A percentile compares a stretch with the other conserved stretches of the same genome.
phyloP scores from a whole-genome alignment of 1,140 invertebrate genomes.

The Dendroctonus ponderosae region DNA sequence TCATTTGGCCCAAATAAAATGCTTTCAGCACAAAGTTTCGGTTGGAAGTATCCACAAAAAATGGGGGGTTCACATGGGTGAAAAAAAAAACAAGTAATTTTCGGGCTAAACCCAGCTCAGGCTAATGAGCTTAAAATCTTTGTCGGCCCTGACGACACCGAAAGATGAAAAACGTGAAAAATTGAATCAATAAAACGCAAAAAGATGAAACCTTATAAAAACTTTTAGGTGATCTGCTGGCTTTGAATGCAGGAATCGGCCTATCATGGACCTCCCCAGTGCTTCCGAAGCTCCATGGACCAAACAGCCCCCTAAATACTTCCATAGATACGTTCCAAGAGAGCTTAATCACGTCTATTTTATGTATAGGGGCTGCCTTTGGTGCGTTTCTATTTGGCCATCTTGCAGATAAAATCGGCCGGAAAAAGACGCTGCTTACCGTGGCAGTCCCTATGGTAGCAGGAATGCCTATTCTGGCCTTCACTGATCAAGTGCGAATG shows the following conservation, averaged over 20 bases:
- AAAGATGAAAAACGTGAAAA: too few species aligned
- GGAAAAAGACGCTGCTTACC: slow-evolving; percentile 53
- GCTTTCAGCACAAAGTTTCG: too few species aligned
- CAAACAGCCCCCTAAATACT: slow-evolving; percentile 44
- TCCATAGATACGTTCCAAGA: slow-evolving; percentile 54
- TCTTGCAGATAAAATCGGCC: slow-evolving; percentile 50
- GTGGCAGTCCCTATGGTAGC: slow-evolving; percentile 44
- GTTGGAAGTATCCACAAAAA: too few species aligned
- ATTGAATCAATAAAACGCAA: too few species aligned
- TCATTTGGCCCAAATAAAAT: too few species aligned
- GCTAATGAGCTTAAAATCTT: too few species aligned
- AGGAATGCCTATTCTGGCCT: slow-evolving; percentile 23
- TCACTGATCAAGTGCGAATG: slow-evolving; percentile 26
- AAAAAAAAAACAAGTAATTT: too few species aligned
- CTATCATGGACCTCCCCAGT: slow-evolving; percentile 70
- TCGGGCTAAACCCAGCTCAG: too few species aligned
- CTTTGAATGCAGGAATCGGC: slow-evolving; percentile 18
- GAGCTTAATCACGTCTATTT: slow-evolving; percentile 79
- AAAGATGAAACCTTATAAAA: not conserved
- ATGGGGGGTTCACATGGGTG: too few species aligned
- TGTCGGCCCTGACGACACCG: too few species aligned
- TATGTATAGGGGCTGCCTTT: slow-evolving; percentile 73
- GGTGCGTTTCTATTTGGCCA: slow-evolving; percentile 45
- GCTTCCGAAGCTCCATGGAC: slow-evolving; percentile 55
- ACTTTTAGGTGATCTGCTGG: slow-evolving; percentile 25